Conservation (phyloP, 1,140 invertebrate species). For the Helicoverpa zea region DNA sequence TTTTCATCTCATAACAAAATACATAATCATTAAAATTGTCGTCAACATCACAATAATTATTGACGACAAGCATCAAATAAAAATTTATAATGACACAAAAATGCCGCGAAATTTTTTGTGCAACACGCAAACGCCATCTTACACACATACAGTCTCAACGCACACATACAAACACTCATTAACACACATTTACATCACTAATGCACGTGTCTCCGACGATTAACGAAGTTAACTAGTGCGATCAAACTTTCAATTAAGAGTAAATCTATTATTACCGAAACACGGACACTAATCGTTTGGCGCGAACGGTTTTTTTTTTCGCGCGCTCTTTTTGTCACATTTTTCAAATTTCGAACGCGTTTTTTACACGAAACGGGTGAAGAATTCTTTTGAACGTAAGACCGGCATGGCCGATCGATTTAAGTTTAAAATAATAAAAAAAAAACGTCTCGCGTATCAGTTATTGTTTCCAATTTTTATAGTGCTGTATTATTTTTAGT, state of each 20-base stretch:
- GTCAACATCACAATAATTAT: constrained; percentile 31
- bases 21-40: neutral
- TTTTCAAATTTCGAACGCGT: constrained; percentile 64
- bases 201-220: constrained; percentile 71
- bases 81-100: constrained; percentile 32
- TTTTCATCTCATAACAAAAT: constrained; percentile 21
- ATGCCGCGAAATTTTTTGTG: constrained; percentile 52
- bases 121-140: constrained; percentile 64
- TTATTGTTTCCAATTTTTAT: constrained; percentile 59
- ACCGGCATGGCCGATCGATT: constrained; percentile 73
- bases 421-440: constrained; percentile 43
- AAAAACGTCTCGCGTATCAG: constrained; percentile 8
- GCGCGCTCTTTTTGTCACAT: constrained; percentile 62
- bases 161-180: constrained; percentile 81
- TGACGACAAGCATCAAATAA: constrained; percentile 16
- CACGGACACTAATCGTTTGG: constrained; percentile 53
- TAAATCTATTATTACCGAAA: constrained; percentile 43
- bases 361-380: constrained; percentile 78
- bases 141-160: constrained; percentile 64
- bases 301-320: constrained; percentile 65
- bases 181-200: constrained; percentile 85
- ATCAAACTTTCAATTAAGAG: constrained; percentile 77
- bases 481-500: constrained; percentile 56
- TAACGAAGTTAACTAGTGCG: constrained; percentile 57
- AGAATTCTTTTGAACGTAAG: constrained; percentile 73